Evolutionary conservation across 2,888 invertebrate genomes (phyloP), one percentile per base, ranked within the genome.

Genomic region (Brenthis ino): DNA sequence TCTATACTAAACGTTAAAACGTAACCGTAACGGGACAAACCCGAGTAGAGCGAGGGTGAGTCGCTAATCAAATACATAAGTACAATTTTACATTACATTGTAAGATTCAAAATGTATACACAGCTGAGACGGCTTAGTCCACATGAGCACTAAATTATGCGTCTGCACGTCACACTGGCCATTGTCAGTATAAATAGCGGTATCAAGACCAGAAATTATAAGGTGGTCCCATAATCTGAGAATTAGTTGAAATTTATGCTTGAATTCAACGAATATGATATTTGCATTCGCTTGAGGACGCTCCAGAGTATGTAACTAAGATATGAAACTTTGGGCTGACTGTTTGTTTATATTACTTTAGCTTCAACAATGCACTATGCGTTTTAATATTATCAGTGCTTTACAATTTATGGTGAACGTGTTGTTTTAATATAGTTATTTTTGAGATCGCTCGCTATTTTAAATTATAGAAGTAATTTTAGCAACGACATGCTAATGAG

Each of bases 61-160:
- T 20, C 37, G 6, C 20, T 37, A 24, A 11, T 51, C 20, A 43
- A 51, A 55, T 43, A 54, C 20, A 64, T 20, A 63, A 63, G 37
- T 53, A 28, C 43, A 8, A 14, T 64, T 47, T 57, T 50, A 65
- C 33, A 48, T 50, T 28, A 16, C 57, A 57, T 43, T 43, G 4
- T 16, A 11, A 20, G 54, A 47, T n/a, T 67, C 64, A 54, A 33
- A 67, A 50, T 61, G 67, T 67, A 69, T 61, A 69, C 61, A 61
- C 55, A 57, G 56, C 64, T 48, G 64, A 69, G 69, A 60, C 60
- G 64, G 67, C 67, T 64, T 65, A 67, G 67, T 57, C 58, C 55
- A 65, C 67, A 65, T 67, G 69, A 67, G 65, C 63, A 57, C 57
- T 69, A 72, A 72, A 69, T 72, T 72, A 72, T 72, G 72, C 72